Base-by-base conservation (phyloP, 37 sponge, comb jelly and placozoan genomes). In the Beroe forskalii region DNA sequence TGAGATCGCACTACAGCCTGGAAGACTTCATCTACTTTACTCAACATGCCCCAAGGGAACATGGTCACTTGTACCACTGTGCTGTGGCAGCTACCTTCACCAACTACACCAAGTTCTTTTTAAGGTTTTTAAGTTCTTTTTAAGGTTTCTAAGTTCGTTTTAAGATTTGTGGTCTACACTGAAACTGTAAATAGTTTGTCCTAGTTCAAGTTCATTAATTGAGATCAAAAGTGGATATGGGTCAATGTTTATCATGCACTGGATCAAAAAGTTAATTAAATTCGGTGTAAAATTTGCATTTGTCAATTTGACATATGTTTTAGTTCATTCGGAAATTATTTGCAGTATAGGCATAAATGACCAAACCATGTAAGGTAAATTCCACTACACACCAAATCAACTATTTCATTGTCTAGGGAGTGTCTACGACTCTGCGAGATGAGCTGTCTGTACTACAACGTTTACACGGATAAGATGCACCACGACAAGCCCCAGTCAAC, bases 11-110 rank as follows among this genome's bases (percentile, higher is more conserved):
- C 62, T 98, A 95, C 92, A 94, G 95, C 64, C 91, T 98, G 20
- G 99, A 98, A 62, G 95, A 96, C 66, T 98, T 95, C 76, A 91
- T 98, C 60, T 98, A 96, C 93, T 95, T 91, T 76, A 92, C 90
- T 64, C 93, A 96, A 42, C 95, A 98, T 40, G 62, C 60, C 8
- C 96, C 94, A 35, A 48, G 90, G 17, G 95, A 96, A 80, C 99
- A 98, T 44, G 93, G 93, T 4, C 95, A 92, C 61, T 67, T 98
- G 41, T 91, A 93, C 62, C 97, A 96, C 91, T 93, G 93, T 38
- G 63, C 95, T 1, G 91, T 98, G 41, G 93, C 93, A 48, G 97
- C 99, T 17, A 90, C 93, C 38, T 98, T 96, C 91, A 42, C 93
- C 27, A 62, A 92, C 55, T 95, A 92, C 83, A 61, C 92, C 31